Conservation (phyloP, 2,888 invertebrate species). For the Netelia fuscicornis region DNA sequence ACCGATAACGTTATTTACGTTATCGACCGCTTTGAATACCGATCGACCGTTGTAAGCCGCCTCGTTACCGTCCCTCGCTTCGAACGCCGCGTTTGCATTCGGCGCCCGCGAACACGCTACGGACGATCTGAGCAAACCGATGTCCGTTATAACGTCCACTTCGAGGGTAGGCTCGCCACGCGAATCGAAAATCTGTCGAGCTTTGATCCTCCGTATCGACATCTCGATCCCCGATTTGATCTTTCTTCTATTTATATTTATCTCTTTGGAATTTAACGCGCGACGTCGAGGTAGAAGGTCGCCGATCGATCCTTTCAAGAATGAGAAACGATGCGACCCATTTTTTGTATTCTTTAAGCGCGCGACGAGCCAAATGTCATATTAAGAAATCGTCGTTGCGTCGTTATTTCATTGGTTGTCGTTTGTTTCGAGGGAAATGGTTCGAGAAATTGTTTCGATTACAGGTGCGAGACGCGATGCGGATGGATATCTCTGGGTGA, state of each 20-base stretch:
- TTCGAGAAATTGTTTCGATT: constrained; percentile 59
- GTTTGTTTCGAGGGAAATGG: background rate
- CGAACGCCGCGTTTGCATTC: constrained; percentile 76
- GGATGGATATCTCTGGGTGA: constrained; percentile 98
- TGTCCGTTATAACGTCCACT: constrained; percentile 81
- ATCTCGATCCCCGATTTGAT: constrained; percentile 79
- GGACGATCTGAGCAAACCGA: constrained; percentile 80
- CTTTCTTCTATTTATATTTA: background rate
- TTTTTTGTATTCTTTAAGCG: no score
- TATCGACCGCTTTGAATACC: constrained; percentile 79
- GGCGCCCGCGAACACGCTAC: constrained; percentile 75
- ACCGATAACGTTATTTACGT: constrained; percentile 80
- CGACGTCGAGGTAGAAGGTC: no score
- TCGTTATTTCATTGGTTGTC: background rate
- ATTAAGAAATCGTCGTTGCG: background rate
- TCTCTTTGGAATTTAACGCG: constrained; percentile 17
- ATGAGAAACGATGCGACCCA: no score
- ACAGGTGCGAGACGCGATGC: constrained; percentile 95
- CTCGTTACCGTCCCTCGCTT: constrained; percentile 78
- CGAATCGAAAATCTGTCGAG: constrained; percentile 89
- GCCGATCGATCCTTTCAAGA: no score
- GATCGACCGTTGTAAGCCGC: constrained; percentile 77
- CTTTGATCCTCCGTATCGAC: constrained; percentile 87
- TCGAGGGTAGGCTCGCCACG: constrained; percentile 90
- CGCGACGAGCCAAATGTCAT: constrained; percentile 3